These are phyloP conservation scores for Aphodius sticticus DNA, from an alignment of 2,888 invertebrate species.

Conservation along the genomic window DNA sequence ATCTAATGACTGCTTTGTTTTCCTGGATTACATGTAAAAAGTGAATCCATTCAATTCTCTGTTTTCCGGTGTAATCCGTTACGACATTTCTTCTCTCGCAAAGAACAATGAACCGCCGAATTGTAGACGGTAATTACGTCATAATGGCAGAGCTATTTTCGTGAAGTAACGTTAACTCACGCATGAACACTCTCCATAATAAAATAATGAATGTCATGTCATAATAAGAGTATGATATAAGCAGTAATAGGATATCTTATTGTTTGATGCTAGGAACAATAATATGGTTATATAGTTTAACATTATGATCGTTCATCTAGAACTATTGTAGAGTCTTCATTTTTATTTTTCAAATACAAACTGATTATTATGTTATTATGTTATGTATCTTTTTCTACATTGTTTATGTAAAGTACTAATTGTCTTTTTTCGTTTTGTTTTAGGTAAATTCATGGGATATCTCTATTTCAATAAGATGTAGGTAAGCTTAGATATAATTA, in stretches of 20 bases:
- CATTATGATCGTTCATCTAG: no score
- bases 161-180: background rate
- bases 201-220: background rate
- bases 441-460: background rate
- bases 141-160: background rate
- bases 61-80: background rate
- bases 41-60: background rate
- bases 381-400: no score
- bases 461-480: background rate
- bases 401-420: background rate
- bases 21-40: background rate
- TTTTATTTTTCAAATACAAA: no score
- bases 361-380: no score
- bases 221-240: background rate
- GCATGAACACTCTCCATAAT: background rate
- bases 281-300: background rate
- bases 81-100: background rate
- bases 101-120: constrained; percentile 4
- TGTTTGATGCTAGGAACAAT: background rate
- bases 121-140: background rate
- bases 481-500: background rate
- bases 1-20: background rate
- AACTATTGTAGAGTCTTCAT: no score
- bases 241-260: background rate
- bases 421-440: background rate